Base-by-base conservation (phyloP, 1,140 invertebrate genomes). In the Aradophagus sp. region DNA sequence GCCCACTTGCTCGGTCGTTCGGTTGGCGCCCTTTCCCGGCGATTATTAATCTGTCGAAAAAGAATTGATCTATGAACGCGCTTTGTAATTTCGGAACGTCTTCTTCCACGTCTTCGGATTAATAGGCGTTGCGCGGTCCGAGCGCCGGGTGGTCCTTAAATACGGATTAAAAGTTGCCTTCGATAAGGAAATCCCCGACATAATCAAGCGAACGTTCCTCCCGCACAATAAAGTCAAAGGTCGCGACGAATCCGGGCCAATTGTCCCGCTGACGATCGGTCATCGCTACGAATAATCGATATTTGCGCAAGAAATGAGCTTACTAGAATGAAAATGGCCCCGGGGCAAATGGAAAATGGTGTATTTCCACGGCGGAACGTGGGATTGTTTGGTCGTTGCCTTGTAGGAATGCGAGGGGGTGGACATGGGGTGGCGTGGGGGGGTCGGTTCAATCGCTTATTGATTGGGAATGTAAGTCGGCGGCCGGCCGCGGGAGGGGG, bases 381-480 rank as follows among this genome's bases (percentile, higher is more conserved):
- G 32, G 61, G 68, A 80, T 81, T 79, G 80, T 80, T 78, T 78
- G 74, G 65, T 67, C 74, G 76, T 79, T 79, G 74, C 69, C 67
- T 83, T 61, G 39, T 15, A 56, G 74, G 76, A 82, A 83, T 82
- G 75, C 65, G 74, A 75, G 41, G 27, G 52, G 63, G 70, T 31
- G 69, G 65, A 62, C 55, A 70, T 41, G 73, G 75, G 31, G 52
- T 56, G 70, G 26, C 63, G 65, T 55, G 52, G 72, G 39, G 73
- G 76, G 70, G 77, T 74, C 68, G 72, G 77, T 82, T 81, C 80
- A 84, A 84, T 84, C 79, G 81, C 76, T 84, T 83, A 84, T 84
- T 84, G 81, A 83, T 84, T 84, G 80, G 79, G 81, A 82, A 80
- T 80, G 80, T 83, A 82, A 82, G 79, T 77, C 58, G 66, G 72